A percentile compares a stretch with the other conserved stretches of the same genome.
Evolutionary conservation across 2,888 invertebrate genomes (phyloP).

Genomic region (Agrotis segetum): DNA sequence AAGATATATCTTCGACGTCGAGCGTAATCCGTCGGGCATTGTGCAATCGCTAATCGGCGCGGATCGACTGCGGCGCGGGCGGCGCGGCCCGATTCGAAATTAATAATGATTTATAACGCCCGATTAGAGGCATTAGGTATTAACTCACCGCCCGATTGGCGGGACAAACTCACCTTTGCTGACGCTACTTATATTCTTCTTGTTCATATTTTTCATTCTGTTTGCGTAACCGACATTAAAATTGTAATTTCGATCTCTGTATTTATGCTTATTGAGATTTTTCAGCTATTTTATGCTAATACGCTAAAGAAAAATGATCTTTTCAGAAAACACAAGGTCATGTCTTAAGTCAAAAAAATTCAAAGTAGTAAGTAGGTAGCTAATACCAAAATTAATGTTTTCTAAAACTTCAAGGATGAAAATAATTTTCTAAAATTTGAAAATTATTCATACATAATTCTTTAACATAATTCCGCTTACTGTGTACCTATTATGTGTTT

Average conservation of each 20-base stretch:
- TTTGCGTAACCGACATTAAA: constrained; percentile 43
- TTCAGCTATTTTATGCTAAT: constrained; percentile 47
- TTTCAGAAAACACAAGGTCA: constrained; percentile 55
- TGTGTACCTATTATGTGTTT: constrained; percentile 33
- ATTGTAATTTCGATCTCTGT: constrained; percentile 15
- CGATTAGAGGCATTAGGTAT: constrained; percentile 87
- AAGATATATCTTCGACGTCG: constrained; percentile 88
- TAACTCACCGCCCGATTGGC: constrained; percentile 78
- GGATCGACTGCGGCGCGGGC: constrained; percentile 77
- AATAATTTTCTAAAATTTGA: constrained; percentile 54
- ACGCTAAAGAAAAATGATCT: constrained; percentile 33
- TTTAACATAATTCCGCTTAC: constrained; percentile 39
- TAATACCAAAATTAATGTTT: constrained; percentile 54
- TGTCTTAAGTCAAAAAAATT: constrained; percentile 25
- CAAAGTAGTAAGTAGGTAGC: constrained; percentile 43
- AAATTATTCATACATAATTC: constrained; percentile 59
- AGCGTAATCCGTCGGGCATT: constrained; percentile 87
- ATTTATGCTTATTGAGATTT: constrained; percentile 29
- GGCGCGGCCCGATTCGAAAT: constrained; percentile 81
- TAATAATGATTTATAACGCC: constrained; percentile 90
- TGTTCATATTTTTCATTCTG: constrained; percentile 39
- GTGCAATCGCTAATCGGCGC: constrained; percentile 90
- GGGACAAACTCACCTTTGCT: constrained; percentile 49
- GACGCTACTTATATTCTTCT: constrained; percentile 52
- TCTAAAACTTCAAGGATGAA: constrained; percentile 59